Percentiles rank a stretch among this genome's conserved stretches.
Evolutionary conservation across 2,888 invertebrate species (phyloP).

Genomic region (Encarsia formosa): DNA sequence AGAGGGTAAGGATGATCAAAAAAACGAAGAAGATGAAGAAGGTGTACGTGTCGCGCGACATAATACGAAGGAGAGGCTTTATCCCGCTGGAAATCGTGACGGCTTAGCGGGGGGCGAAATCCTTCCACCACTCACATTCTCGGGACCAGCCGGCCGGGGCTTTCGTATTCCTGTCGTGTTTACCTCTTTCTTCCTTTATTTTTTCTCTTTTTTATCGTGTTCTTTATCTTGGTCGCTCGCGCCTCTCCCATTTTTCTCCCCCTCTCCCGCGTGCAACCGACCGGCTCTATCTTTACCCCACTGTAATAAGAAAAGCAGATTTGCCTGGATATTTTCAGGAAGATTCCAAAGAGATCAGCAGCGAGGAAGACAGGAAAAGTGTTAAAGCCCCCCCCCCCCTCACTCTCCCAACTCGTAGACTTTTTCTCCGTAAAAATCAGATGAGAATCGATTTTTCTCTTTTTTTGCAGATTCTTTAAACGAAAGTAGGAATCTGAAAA

Average conservation of each 20-base stretch:
- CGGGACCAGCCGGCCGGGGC: constrained; percentile 7
- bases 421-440: constrained; percentile 14
- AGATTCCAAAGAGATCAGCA: constrained; percentile 5
- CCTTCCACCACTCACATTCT: not conserved
- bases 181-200: constrained; percentile 2
- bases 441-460: constrained; percentile 10
- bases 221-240: not conserved
- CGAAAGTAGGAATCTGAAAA: too few relatives aligned
- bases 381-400: not conserved
- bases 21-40: not conserved
- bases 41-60: constrained; percentile 26
- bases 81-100: constrained; percentile 37
- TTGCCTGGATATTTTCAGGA: constrained; percentile 14
- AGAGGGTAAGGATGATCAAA: not conserved
- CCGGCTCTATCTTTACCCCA: too few relatives aligned
- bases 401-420: not conserved
- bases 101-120: constrained; percentile 34
- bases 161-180: constrained; percentile 22
- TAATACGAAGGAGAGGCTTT: constrained; percentile 40
- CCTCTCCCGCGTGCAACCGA: not conserved
- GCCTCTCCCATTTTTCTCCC: not conserved
- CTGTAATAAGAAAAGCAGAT: constrained; percentile 21
- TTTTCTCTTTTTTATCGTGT: not conserved
- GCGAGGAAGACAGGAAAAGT: not conserved
- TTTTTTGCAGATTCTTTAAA: not conserved